phyloP scores from a whole-genome alignment of 2,113 vertebrate genomes.

The Acanthisitta chloris region DNA sequence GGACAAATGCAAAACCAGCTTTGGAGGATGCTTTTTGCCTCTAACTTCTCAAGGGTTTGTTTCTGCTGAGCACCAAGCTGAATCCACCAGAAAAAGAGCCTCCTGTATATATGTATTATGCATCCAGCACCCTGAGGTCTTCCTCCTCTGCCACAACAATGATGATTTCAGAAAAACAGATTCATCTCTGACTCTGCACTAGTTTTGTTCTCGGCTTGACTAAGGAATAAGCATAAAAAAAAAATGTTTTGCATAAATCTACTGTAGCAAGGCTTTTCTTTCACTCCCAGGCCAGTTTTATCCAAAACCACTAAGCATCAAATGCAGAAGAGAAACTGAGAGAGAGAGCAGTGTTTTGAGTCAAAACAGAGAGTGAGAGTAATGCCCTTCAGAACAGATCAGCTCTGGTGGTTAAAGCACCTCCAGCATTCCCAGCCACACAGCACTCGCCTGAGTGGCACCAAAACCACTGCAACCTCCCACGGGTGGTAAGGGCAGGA shows the following conservation, averaged over 20 bases:
- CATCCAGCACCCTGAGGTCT: not conserved
- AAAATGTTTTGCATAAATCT: not conserved
- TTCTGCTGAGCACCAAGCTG: not conserved
- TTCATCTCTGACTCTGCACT: not conserved
- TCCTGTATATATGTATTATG: not conserved
- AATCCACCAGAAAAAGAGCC: not conserved
- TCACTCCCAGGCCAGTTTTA: not conserved
- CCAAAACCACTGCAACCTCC: not conserved
- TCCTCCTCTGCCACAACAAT: not conserved
- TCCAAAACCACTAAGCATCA: not conserved
- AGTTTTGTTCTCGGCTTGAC: not conserved
- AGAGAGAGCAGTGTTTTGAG: not conserved
- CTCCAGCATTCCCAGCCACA: not conserved
- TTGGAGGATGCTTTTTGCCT: not conserved
- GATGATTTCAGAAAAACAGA: not conserved
- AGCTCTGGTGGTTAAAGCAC: not conserved
- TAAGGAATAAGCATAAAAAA: not conserved
- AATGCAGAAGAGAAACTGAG: conserved; percentile 57
- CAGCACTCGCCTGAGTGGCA: not conserved
- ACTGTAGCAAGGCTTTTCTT: not conserved
- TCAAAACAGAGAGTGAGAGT: not conserved
- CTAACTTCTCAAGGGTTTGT: not conserved
- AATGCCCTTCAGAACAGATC: not conserved
- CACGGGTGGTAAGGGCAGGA: accelerated
- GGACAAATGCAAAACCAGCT: not conserved